Evolutionary conservation across 2,888 invertebrate species (phyloP).

Genomic region (Synanthedon andrenaeformis): DNA sequence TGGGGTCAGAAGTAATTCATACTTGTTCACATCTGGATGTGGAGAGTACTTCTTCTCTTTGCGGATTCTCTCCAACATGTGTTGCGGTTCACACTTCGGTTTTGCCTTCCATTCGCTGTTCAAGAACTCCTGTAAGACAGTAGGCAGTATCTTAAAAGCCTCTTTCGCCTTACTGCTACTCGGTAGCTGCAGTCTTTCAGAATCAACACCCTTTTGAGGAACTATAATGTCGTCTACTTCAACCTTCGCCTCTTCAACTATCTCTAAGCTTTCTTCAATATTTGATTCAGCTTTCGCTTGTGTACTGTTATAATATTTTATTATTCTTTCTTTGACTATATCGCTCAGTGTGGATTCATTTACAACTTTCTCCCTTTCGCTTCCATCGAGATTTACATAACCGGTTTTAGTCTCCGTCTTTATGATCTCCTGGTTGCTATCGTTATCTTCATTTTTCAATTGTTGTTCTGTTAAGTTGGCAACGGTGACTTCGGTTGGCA

Average conservation of each 20-base stretch:
- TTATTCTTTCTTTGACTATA: slow-evolving; percentile 44
- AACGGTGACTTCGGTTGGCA: background rate
- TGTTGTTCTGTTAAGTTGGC: background rate
- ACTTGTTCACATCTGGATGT: slow-evolving; percentile 71
- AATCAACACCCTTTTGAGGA: slow-evolving; percentile 22
- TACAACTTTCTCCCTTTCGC: slow-evolving; percentile 41
- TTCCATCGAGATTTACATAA: slow-evolving; percentile 58
- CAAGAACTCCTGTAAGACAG: slow-evolving; percentile 70
- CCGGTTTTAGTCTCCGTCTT: slow-evolving; percentile 59
- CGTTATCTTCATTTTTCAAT: slow-evolving; percentile 4
- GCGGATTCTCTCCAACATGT: slow-evolving; percentile 77
- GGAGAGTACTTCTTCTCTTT: slow-evolving; percentile 72
- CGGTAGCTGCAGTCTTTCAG: slow-evolving; percentile 33
- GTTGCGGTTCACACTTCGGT: slow-evolving; percentile 77
- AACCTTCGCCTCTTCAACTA: slow-evolving; percentile 17
- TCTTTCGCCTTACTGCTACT: slow-evolving; percentile 44
- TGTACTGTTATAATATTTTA: slow-evolving; percentile 31
- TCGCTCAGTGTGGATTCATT: slow-evolving; percentile 42
- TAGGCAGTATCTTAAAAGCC: slow-evolving; percentile 59
- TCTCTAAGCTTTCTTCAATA: slow-evolving; percentile 12
- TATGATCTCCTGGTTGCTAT: slow-evolving; percentile 33
- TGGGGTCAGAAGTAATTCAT: slow-evolving; percentile 80
- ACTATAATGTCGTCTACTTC: slow-evolving; percentile 57
- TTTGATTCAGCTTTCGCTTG: slow-evolving; percentile 16
- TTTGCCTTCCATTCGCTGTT: slow-evolving; percentile 61